These are phyloP conservation scores for Lamellibrachia columna DNA, from an alignment of 2,888 invertebrate genomes.

Conservation along the genomic window DNA sequence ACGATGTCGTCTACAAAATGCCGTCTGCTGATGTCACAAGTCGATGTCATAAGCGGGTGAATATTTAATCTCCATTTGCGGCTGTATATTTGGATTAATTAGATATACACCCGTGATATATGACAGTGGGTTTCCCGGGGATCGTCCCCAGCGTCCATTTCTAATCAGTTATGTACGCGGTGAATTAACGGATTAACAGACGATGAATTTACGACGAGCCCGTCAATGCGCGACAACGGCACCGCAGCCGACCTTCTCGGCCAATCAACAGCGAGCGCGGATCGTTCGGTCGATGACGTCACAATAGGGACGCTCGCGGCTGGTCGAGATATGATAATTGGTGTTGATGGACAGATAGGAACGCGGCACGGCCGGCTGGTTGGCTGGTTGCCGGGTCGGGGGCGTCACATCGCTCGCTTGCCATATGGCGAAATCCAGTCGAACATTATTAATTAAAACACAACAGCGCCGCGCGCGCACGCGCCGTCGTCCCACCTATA, in stretches of 20 bases:
- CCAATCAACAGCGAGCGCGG: neutral
- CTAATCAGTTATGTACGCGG: conserved; percentile 4
- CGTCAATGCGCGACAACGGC: neutral
- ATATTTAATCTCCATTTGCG: conserved; percentile 2
- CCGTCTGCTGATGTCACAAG: neutral
- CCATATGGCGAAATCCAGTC: neutral
- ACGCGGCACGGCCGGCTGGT: neutral
- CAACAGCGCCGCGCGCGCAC: neutral
- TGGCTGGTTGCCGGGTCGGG: neutral
- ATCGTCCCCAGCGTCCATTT: neutral
- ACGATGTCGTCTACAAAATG: neutral
- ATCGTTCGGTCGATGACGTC: neutral
- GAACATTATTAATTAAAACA: conserved; percentile 12
- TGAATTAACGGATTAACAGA: conserved; percentile 16
- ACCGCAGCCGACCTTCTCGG: neutral
- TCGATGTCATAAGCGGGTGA: neutral
- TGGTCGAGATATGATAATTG: neutral
- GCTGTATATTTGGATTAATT: neutral
- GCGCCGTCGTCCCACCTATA: neutral
- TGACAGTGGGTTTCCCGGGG: neutral
- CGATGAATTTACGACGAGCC: neutral
- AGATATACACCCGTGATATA: neutral
- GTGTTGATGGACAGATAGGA: neutral
- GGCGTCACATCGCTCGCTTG: neutral
- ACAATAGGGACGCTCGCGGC: neutral